Evolutionary conservation across 2,888 invertebrate genomes (phyloP), one percentile per base, ranked within the genome.

Genomic region (Onthophagus sagittarius): DNA sequence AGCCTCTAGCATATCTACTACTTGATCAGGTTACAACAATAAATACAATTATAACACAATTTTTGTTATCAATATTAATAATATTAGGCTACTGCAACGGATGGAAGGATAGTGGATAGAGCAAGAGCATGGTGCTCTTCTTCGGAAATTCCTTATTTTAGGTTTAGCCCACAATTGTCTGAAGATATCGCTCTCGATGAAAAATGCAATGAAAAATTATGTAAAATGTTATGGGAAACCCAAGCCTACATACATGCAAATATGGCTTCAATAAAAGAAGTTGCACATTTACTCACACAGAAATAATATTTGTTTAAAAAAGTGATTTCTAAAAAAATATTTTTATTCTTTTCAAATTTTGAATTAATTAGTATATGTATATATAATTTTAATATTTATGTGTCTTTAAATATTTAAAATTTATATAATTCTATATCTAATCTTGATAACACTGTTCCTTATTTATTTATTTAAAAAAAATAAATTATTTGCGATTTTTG

Each of bases 71-170:
- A n/a, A 23, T 2, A 23, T 2, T 23, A 23, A 23, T 2, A 23
- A 23, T 23, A 23, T 23, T 67, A 98, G 93, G 98, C 97, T 4
- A 97, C 98, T 0, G 92, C 93, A 72, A 90, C 96, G 5, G 97
- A 98, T 86, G 99, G 99, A 0, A 90, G 97, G 71, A 95, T 98
- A 9, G 96, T 99, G 11, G 97, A 97, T 82, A 90, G 99, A 39
- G 95, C 97, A 0, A 88, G 96, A 71, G 94, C 97, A 0, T 98
- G 98, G 98, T 98, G 97, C 85, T 92, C 93, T 65, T 91, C 91
- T 81, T 86, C 93, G 70, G 94, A 95, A 69, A 92, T 95, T 33
- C 97, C 97, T 0, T 99, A 94, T 87, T 94, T 90, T 81, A 87
- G 92, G 76, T 93, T 96, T 81, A 93, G 91, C 81, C 98, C 99